Percentiles rank a stretch among this genome's conserved stretches.
phyloP scores from a whole-genome alignment of 2,113 vertebrate species.

The Coptodon bakossiorum region DNA sequence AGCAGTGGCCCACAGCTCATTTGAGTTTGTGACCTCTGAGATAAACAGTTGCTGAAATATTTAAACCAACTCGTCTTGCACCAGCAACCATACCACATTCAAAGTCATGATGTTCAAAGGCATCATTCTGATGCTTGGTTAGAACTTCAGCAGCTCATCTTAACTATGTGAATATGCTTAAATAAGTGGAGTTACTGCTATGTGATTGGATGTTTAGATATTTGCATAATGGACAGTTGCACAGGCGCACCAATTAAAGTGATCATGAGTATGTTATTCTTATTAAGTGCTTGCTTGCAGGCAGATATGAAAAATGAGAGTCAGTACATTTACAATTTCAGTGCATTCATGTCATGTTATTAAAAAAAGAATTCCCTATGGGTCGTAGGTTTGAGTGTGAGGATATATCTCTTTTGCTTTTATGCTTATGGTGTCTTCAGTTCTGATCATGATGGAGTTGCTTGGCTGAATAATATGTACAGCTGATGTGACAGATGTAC shows the following conservation, averaged over 20 bases:
- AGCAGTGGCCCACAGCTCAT: not conserved
- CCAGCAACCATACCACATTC: not conserved
- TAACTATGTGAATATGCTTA: not conserved
- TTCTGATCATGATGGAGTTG: not conserved
- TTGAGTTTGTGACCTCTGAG: fast-evolving
- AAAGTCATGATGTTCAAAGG: not conserved
- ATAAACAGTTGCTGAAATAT: not conserved
- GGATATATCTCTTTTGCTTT: not conserved
- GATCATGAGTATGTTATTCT: not conserved
- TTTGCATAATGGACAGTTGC: not conserved
- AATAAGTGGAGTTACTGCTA: not conserved
- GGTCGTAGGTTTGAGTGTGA: not conserved
- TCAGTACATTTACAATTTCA: not conserved
- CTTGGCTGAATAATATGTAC: not conserved
- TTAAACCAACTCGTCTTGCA: not conserved
- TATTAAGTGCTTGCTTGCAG: not conserved
- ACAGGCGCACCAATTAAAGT: not conserved
- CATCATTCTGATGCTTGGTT: not conserved
- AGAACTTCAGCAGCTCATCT: not conserved
- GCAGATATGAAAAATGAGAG: not conserved
- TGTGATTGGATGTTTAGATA: not conserved
- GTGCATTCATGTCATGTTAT: not conserved
- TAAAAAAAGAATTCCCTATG: not conserved
- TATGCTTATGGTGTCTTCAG: not conserved
- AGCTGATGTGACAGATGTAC: not conserved